A percentile compares a stretch with the other conserved stretches of the same genome.
These are phyloP conservation scores for Criorhina ranunculi DNA, from an alignment of 2,888 invertebrate species.

Conservation along the genomic window DNA sequence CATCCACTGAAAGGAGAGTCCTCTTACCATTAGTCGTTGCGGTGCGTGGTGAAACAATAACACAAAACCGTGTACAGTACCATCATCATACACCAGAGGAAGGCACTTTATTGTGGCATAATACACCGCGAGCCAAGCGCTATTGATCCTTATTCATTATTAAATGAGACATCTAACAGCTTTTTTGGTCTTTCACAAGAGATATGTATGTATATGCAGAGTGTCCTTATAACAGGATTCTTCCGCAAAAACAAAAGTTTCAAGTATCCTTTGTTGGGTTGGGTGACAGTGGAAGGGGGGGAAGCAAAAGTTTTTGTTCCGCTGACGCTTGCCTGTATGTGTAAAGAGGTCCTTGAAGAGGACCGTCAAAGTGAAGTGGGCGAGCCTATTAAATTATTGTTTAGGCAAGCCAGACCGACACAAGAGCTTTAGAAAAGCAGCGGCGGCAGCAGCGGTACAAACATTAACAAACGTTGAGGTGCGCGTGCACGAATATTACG, in stretches of 20 bases:
- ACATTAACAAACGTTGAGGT: slow-evolving; percentile 19
- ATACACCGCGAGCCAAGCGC: slow-evolving; percentile 15
- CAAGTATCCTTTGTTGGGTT: slow-evolving; percentile 14
- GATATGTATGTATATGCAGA: neutral
- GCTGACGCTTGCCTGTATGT: neutral
- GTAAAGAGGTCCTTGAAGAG: slow-evolving; percentile 26
- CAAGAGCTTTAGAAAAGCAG: neutral
- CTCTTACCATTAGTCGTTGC: neutral
- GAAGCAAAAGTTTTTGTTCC: slow-evolving; percentile 2
- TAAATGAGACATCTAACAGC: slow-evolving; percentile 42
- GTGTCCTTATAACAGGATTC: slow-evolving; percentile 13
- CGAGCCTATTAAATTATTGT: slow-evolving; percentile 40
- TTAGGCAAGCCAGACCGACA: slow-evolving; percentile 5
- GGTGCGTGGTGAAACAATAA: neutral
- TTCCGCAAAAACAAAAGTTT: slow-evolving; percentile 20
- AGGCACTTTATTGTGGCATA: slow-evolving; percentile 1
- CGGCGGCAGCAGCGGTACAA: no score
- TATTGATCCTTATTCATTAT: slow-evolving; percentile 49
- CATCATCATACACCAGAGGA: neutral
- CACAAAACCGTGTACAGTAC: neutral
- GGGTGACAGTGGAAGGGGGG: neutral
- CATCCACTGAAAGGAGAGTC: neutral
- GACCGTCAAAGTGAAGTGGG: slow-evolving; percentile 23
- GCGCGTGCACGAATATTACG: slow-evolving; percentile 11
- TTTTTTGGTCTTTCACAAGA: slow-evolving; percentile 15